A percentile compares a stretch with the other conserved stretches of the same genome.
phyloP scores from a whole-genome alignment of 2,797 vertebrate species.

The Cheirogaleus major region DNA sequence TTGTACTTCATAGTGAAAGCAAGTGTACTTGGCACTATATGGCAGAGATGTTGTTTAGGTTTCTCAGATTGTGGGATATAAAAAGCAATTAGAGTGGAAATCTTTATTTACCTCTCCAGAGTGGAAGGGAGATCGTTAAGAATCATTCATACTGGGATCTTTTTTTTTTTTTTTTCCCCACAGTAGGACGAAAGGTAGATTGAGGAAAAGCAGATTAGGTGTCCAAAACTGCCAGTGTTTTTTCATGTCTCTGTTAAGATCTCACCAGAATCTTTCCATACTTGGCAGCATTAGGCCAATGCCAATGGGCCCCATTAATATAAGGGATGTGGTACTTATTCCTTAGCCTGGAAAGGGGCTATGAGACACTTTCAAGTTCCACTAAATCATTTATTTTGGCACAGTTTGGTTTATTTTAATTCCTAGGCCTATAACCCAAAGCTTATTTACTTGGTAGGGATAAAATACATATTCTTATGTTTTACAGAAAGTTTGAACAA shows the following conservation, averaged over 20 bases:
- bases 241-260: constrained; percentile 1
- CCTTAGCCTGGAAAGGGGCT: not conserved
- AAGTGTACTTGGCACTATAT: constrained; percentile 9
- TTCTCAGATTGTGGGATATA: not conserved
- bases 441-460: not conserved
- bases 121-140: not conserved
- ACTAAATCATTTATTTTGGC: not conserved
- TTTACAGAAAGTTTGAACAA: not conserved
- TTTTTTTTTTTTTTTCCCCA: not conserved
- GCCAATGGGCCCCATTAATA: not conserved
- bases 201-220: not conserved
- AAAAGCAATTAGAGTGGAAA: not conserved
- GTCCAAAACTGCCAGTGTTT: not conserved
- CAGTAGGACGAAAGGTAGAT: not conserved
- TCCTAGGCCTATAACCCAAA: not conserved
- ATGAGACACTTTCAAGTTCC: not conserved
- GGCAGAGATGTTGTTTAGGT: not conserved
- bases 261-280: not conserved
- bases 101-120: not conserved
- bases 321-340: not conserved
- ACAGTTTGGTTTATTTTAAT: constrained; percentile 27
- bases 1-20: not conserved
- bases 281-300: constrained; percentile 6
- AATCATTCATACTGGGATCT: not conserved
- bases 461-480: constrained; percentile 29